These are phyloP conservation scores for Oxyruncus cristatus DNA, from an alignment of 2,113 vertebrate species.

Conservation along the genomic window DNA sequence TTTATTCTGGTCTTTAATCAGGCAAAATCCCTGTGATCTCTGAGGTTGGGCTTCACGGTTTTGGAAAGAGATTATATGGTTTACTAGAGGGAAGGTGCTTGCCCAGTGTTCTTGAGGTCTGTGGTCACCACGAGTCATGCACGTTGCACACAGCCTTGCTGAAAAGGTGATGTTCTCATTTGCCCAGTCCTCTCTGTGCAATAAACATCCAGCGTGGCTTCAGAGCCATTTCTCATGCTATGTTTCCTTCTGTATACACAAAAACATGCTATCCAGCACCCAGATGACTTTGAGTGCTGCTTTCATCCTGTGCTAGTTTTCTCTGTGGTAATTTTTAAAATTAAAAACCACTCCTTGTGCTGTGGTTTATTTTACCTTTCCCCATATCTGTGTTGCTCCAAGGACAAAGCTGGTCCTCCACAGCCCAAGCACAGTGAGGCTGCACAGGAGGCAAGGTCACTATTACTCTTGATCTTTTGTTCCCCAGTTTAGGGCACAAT, in stretches of 20 bases:
- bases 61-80: background rate
- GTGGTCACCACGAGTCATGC: background rate
- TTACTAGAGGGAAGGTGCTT: background rate
- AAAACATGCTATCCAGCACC: slow-evolving; percentile 31
- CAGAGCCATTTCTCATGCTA: background rate
- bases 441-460: background rate
- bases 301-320: background rate
- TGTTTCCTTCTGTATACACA: background rate
- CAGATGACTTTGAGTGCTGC: background rate
- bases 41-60: background rate
- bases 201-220: background rate
- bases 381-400: background rate
- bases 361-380: background rate
- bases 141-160: background rate
- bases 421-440: background rate
- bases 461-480: background rate
- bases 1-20: slow-evolving; percentile 60
- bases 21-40: slow-evolving; percentile 41
- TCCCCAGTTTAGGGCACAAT: background rate
- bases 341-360: background rate
- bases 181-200: background rate
- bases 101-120: background rate
- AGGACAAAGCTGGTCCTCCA: background rate
- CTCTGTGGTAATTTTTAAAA: background rate
- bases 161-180: background rate